A percentile compares a stretch with the other conserved stretches of the same genome.
phyloP scores from a whole-genome alignment of 2,888 invertebrate genomes.

The Trissolcus brochymenae region DNA sequence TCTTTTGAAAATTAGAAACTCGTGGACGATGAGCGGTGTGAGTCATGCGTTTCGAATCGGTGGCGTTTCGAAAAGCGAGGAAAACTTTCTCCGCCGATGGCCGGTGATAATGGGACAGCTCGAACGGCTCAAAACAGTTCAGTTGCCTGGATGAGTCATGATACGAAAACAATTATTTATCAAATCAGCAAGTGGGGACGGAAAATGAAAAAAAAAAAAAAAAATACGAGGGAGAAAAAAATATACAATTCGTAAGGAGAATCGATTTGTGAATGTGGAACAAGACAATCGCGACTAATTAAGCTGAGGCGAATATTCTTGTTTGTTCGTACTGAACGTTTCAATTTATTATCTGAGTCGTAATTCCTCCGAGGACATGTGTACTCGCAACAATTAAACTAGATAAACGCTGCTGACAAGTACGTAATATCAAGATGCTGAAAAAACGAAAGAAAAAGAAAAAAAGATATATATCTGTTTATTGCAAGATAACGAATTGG shows the following conservation, averaged over 20 bases:
- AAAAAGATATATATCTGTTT: background rate
- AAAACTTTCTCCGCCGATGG: conserved; percentile 41
- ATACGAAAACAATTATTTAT: background rate
- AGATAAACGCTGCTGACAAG: conserved; percentile 29
- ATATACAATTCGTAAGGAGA: no score
- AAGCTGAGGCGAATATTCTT: conserved; percentile 5
- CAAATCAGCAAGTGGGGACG: no score
- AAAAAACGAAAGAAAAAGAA: no score
- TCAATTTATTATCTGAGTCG: conserved; percentile 17
- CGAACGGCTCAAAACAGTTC: background rate
- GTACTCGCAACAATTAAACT: conserved; percentile 20
- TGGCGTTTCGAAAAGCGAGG: conserved; percentile 42
- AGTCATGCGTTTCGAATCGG: conserved; percentile 37
- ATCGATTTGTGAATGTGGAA: no score
- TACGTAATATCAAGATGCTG: no score
- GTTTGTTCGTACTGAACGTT: conserved; percentile 3
- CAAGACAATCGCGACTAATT: conserved; percentile 1
- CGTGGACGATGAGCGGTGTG: conserved; percentile 26
- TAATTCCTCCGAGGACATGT: conserved; percentile 6
- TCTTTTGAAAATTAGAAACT: conserved; percentile 45
- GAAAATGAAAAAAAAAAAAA: no score
- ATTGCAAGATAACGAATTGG: conserved; percentile 15
- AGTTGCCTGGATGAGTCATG: conserved; percentile 17
- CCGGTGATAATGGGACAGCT: conserved; percentile 2
- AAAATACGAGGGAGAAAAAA: no score